Evolutionary conservation across 2,797 vertebrate genomes (phyloP).

Genomic region (Microctenopoma lineatum): DNA sequence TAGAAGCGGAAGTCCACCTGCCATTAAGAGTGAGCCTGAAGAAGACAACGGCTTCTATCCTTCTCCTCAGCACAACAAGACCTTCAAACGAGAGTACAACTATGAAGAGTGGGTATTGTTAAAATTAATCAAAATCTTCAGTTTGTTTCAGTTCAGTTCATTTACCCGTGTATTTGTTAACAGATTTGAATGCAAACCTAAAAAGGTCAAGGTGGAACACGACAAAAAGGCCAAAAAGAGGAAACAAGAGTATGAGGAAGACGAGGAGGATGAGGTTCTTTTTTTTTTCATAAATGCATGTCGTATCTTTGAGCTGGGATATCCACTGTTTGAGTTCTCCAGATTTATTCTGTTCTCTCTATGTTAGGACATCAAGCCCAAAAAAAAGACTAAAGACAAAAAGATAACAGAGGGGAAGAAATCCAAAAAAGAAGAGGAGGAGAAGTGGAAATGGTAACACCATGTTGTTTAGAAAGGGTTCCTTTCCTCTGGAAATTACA

Average conservation of each 20-base stretch:
- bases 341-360: slow-evolving; percentile 16
- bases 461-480: slow-evolving; percentile 5
- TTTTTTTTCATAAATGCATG: neutral
- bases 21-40: slow-evolving; percentile 91
- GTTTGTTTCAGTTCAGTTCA: neutral
- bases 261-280: slow-evolving; percentile 87
- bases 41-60: slow-evolving; percentile 87
- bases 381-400: slow-evolving; percentile 93
- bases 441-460: slow-evolving; percentile 96
- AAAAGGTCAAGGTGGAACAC: slow-evolving; percentile 94
- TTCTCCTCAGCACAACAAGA: slow-evolving; percentile 88
- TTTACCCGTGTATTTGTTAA: slow-evolving; percentile 30
- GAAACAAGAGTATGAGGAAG: slow-evolving; percentile 91
- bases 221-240: slow-evolving; percentile 94
- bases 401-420: slow-evolving; percentile 88
- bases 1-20: slow-evolving; percentile 83
- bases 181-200: slow-evolving; percentile 89
- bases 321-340: neutral
- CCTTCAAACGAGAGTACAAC: slow-evolving; percentile 86
- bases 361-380: slow-evolving; percentile 88
- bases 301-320: neutral
- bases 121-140: neutral
- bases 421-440: slow-evolving; percentile 94
- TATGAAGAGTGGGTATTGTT: slow-evolving; percentile 89
- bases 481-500: slow-evolving; percentile 29